Percentiles rank a stretch among this genome's conserved stretches.
These are phyloP conservation scores for Aphelenchoides besseyi DNA, from an alignment of 1,140 invertebrate species.

Conservation along the genomic window DNA sequence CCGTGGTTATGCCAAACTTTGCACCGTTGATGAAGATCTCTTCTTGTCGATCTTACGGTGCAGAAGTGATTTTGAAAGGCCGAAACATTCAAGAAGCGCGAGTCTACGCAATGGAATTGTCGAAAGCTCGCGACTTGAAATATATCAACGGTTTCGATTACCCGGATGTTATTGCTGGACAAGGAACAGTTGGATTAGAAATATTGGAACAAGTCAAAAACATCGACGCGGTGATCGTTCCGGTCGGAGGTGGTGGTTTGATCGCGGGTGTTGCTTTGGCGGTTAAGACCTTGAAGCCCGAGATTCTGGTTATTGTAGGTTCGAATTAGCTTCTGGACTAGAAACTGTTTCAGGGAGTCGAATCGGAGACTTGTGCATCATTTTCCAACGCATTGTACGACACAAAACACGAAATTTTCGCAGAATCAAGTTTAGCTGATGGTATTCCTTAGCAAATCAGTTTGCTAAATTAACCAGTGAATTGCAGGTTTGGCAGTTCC, in stretches of 20 bases:
- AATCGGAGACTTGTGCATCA: slow-evolving; percentile 82
- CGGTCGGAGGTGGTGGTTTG: slow-evolving; percentile 82
- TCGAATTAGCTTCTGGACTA: slow-evolving; percentile 14
- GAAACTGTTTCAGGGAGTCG: slow-evolving; percentile 72
- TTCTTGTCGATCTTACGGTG: slow-evolving; percentile 77
- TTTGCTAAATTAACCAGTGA: neutral
- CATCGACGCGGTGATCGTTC: slow-evolving; percentile 70
- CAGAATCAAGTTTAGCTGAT: slow-evolving; percentile 78
- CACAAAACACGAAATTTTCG: slow-evolving; percentile 65
- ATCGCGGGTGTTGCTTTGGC: slow-evolving; percentile 82
- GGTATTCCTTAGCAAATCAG: slow-evolving; percentile 65
- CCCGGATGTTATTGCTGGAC: slow-evolving; percentile 85
- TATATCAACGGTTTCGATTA: slow-evolving; percentile 91
- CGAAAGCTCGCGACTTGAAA: slow-evolving; percentile 71
- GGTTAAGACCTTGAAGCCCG: slow-evolving; percentile 77
- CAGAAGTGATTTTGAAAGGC: slow-evolving; percentile 78
- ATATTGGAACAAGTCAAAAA: slow-evolving; percentile 75
- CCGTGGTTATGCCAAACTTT: slow-evolving; percentile 81
- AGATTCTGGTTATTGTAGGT: slow-evolving; percentile 70
- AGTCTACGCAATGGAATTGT: slow-evolving; percentile 72
- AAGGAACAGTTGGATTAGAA: slow-evolving; percentile 85
- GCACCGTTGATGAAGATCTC: slow-evolving; percentile 90
- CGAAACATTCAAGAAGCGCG: slow-evolving; percentile 75
- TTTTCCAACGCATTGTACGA: slow-evolving; percentile 74
- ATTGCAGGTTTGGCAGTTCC: slow-evolving; percentile 75